A percentile compares a stretch with the other conserved stretches of the same genome.
phyloP scores from a whole-genome alignment of 64 coral and sea anemone species.

The Dendrophyllia cribrosa region DNA sequence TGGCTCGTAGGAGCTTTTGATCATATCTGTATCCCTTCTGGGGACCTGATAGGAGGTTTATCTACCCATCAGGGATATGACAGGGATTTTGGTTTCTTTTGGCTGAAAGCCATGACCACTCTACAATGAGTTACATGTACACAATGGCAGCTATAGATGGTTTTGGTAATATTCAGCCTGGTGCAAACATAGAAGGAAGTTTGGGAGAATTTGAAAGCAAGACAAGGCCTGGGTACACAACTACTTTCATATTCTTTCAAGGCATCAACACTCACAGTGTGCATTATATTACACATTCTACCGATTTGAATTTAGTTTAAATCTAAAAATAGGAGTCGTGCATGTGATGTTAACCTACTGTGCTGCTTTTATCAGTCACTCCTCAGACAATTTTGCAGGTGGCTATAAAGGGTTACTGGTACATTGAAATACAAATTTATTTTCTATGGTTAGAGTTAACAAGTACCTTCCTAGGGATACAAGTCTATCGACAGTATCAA shows the following conservation, averaged over 20 bases:
- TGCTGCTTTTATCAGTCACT: too few species aligned
- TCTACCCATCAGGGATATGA: slow-evolving; percentile 9
- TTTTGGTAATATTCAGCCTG: background rate
- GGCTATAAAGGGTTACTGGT: too few species aligned
- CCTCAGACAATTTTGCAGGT: too few species aligned
- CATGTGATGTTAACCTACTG: too few species aligned
- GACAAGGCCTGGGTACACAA: background rate
- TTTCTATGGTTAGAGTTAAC: too few species aligned
- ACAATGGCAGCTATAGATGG: background rate
- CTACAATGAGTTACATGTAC: background rate
- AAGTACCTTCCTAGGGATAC: slow-evolving; percentile 77
- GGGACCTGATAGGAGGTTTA: background rate
- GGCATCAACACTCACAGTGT: too few species aligned
- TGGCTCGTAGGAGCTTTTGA: too few species aligned
- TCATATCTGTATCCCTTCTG: background rate
- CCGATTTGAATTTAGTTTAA: too few species aligned
- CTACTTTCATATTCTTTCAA: too few species aligned
- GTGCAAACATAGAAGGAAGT: background rate
- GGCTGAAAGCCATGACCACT: background rate
- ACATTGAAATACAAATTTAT: background rate
- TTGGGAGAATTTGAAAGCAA: background rate
- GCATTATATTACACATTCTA: too few species aligned
- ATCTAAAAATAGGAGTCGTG: too few species aligned
- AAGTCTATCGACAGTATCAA: slow-evolving; percentile 89
- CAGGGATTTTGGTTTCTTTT: background rate